A percentile compares a stretch with the other conserved stretches of the same genome.
Conservation (phyloP, 2,797 vertebrate species). For the Bradypodion pumilum region DNA sequence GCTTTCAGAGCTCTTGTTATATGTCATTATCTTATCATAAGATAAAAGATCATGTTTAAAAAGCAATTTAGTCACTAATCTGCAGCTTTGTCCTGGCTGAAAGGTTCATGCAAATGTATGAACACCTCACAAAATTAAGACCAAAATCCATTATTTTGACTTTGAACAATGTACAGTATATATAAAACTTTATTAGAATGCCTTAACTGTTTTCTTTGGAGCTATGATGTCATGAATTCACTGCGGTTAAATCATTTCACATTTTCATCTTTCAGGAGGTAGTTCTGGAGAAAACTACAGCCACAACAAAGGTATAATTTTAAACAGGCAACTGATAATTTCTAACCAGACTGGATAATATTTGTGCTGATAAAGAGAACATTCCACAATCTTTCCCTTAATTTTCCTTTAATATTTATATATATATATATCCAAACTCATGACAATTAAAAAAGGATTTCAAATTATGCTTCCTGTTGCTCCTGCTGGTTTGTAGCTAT, state of each 20-base stretch:
- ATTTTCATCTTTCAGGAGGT: background rate
- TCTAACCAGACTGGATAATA: background rate
- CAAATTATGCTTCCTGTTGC: background rate
- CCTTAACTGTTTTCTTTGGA: fast-evolving
- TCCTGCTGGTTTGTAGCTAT: background rate
- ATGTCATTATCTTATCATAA: conserved; percentile 61
- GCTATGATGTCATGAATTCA: fast-evolving
- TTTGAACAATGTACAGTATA: conserved; percentile 27
- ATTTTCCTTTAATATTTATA: background rate
- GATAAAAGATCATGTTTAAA: conserved; percentile 63
- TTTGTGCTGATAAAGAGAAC: background rate
- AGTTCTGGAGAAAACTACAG: background rate
- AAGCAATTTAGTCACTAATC: conserved; percentile 65
- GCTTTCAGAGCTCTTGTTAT: conserved; percentile 55
- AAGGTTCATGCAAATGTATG: conserved; percentile 32
- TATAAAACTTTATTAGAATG: conserved; percentile 6
- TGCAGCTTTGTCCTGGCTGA: conserved; percentile 35
- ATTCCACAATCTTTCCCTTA: background rate
- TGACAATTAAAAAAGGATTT: background rate
- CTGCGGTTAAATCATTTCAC: conserved; percentile 27
- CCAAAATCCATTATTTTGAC: conserved; percentile 15
- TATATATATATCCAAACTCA: background rate
- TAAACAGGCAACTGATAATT: background rate
- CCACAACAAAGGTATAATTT: conserved; percentile 10
- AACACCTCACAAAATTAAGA: conserved; percentile 30